Evolutionary conservation across 2,797 vertebrate genomes (phyloP).

Genomic region (Acipenser ruthenus): DNA sequence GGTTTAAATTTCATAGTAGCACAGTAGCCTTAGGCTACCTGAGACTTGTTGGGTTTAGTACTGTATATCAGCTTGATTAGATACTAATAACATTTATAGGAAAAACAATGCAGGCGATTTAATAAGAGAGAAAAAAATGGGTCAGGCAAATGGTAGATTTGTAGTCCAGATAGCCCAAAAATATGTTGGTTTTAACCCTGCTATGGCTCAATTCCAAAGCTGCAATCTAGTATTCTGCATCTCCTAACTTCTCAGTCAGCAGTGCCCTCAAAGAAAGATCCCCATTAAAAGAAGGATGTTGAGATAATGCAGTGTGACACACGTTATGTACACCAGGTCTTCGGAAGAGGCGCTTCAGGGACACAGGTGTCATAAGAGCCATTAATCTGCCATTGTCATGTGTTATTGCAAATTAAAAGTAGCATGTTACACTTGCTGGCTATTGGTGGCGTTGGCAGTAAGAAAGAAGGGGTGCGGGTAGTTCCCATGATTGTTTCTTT

Average conservation of each 20-base stretch:
- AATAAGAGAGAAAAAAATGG: background rate
- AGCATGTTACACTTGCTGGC: constrained; percentile 82
- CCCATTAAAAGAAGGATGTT: constrained; percentile 59
- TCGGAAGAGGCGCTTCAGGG: constrained; percentile 57
- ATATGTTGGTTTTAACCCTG: background rate
- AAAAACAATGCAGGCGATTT: background rate
- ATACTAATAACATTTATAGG: constrained; percentile 35
- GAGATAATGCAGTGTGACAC: constrained; percentile 66
- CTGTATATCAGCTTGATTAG: constrained; percentile 52
- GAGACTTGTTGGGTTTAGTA: constrained; percentile 53
- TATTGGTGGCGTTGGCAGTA: constrained; percentile 65
- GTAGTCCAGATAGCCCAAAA: constrained; percentile 24
- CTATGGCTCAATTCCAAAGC: constrained; percentile 33
- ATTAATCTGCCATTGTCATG: constrained; percentile 80
- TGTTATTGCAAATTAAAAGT: constrained; percentile 96
- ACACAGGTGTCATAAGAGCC: constrained; percentile 81
- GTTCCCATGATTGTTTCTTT: constrained; percentile 68
- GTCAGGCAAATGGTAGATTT: constrained; percentile 35
- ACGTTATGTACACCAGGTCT: constrained; percentile 66
- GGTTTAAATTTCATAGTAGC: constrained; percentile 53
- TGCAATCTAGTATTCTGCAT: constrained; percentile 47
- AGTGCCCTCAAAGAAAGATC: constrained; percentile 54
- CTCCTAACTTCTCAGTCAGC: constrained; percentile 65
- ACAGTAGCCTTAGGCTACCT: constrained; percentile 51
- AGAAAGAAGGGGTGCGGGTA: constrained; percentile 48